phyloP scores from a whole-genome alignment of 2,888 invertebrate species.

The Dryobota labecula region DNA sequence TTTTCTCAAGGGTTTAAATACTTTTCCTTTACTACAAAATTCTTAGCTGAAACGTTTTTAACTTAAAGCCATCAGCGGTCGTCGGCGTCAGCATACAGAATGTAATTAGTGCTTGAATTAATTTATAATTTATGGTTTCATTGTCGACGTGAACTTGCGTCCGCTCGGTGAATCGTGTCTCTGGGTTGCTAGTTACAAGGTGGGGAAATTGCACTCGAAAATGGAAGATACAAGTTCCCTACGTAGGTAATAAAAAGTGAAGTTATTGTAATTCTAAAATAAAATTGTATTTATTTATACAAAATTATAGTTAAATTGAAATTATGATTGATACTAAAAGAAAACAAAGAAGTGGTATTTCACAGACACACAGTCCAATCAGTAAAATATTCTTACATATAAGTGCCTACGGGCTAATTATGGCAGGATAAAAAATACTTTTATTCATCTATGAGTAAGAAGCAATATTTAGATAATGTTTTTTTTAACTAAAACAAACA shows the following conservation, averaged over 20 bases:
- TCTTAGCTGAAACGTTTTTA: conserved; percentile 29
- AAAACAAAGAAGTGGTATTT: not conserved
- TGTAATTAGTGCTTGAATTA: conserved; percentile 83
- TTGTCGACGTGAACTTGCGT: conserved; percentile 75
- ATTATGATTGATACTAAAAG: not conserved
- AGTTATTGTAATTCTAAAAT: too few species aligned
- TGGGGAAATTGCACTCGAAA: not conserved
- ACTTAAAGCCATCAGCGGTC: conserved; percentile 51
- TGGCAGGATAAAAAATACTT: not conserved
- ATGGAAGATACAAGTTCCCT: not conserved
- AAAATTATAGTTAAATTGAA: not conserved
- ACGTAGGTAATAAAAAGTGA: not conserved
- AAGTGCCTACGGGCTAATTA: not conserved
- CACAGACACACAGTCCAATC: not conserved
- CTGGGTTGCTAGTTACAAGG: conserved; percentile 69
- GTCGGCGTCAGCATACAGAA: conserved; percentile 62
- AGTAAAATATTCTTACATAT: not conserved
- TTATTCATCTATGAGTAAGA: not conserved
- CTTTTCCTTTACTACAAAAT: conserved; percentile 9
- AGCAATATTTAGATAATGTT: not conserved
- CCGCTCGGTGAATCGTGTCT: conserved; percentile 79
- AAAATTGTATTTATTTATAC: too few species aligned
- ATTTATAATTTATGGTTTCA: conserved; percentile 85
- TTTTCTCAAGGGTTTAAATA: not conserved
- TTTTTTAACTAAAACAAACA: not conserved